Percentiles rank a stretch among this genome's conserved stretches.
These are phyloP conservation scores for Corythornis madagascariensis DNA, from an alignment of 2,113 vertebrate genomes.

Conservation along the genomic window DNA sequence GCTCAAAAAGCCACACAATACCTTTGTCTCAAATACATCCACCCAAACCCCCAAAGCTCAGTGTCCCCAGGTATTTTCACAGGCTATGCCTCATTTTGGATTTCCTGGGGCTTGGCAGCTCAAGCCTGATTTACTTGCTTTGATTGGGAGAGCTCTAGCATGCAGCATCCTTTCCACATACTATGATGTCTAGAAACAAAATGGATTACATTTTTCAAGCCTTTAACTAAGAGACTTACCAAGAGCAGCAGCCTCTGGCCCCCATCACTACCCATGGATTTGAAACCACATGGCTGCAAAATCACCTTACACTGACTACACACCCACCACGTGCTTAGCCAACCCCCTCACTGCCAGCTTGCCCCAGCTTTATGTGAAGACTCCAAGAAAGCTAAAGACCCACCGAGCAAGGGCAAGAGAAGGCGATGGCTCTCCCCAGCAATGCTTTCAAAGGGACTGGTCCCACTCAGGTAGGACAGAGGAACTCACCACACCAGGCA, in stretches of 20 bases:
- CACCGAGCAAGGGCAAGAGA: not conserved
- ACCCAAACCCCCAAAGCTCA: not conserved
- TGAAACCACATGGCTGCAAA: not conserved
- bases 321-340: not conserved
- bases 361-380: not conserved
- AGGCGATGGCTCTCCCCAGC: not conserved
- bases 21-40: not conserved
- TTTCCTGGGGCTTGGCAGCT: not conserved
- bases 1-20: not conserved
- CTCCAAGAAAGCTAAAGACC: not conserved
- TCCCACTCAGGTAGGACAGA: not conserved
- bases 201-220: not conserved
- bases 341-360: not conserved
- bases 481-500: accelerated
- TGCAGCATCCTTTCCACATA: not conserved
- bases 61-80: not conserved
- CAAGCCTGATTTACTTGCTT: not conserved
- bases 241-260: not conserved
- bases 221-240: not conserved
- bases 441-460: not conserved
- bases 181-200: not conserved
- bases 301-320: not conserved
- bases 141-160: not conserved
- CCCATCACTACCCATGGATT: not conserved
- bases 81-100: not conserved